Evolutionary conservation across 2,797 vertebrate genomes (phyloP), one percentile per base, ranked within the genome.

Genomic region (Gymnothorax reevesii): DNA sequence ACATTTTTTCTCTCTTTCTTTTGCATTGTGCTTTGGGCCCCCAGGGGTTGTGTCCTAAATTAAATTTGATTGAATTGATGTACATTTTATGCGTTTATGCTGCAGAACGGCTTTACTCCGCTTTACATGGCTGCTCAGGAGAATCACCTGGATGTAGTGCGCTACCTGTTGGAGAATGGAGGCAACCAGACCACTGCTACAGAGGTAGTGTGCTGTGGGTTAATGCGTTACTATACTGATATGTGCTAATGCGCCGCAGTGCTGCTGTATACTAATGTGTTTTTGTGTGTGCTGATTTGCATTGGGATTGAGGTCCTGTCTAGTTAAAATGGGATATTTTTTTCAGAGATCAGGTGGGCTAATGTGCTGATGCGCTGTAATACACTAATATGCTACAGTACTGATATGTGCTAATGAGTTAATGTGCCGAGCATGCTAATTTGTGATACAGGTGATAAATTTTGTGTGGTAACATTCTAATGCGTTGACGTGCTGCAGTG

Each of bases 121-220:
- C 95, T 99, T 42, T 99, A 99, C 89, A 99, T 99, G 98, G 98
- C 98, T 57, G 97, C 98, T 87, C 98, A 99, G 93, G 98, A 99
- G 91, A 99, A 98, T 91, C 98, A 99, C 92, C 92, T 98, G 73
- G 98, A 99, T 69, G 98, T 99, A 86, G 98, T 99, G 73, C 97
- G 96, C 86, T 99, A 98, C 89, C 94, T 99, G 85, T 91, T 99
- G 93, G 98, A 99, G 94, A 99, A 97, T 83, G 98, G 97, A 83
- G 98, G 97, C 84, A 99, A 99, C 93, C 98, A 99, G 96, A 99
- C 98, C 93, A 99, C 97, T 27, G 98, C 98, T 82, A 99, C 98
- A 1, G 98, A 99, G 97, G 98, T 99, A 91, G 5, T 22, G 0
- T 66, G 22, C 73, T 52, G 15, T 87, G 83, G 83, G 79, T 85